Evolutionary conservation across 2,888 invertebrate species (phyloP).

Genomic region (Labia minor): DNA sequence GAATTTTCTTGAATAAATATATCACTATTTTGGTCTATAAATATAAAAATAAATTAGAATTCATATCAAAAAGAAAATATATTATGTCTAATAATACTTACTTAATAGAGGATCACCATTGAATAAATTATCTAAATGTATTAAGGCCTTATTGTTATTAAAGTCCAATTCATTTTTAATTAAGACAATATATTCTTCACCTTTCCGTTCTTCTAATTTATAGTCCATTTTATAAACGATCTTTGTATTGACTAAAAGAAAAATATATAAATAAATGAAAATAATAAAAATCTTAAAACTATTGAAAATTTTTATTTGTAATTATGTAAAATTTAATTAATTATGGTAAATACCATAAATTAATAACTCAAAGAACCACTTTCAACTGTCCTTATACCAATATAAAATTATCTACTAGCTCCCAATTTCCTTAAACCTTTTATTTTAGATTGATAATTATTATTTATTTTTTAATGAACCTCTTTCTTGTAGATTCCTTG

Average conservation of each 20-base stretch:
- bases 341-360: too few species aligned
- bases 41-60: too few species aligned
- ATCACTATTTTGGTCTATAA: slow-evolving; percentile 24
- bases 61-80: too few species aligned
- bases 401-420: too few species aligned
- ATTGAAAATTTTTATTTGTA: too few species aligned
- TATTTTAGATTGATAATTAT: too few species aligned
- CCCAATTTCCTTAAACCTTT: too few species aligned
- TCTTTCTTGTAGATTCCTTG: too few species aligned
- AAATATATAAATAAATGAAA: not conserved
- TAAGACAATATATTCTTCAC: not conserved
- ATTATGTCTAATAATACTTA: not conserved
- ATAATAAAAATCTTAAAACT: not conserved
- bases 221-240: not conserved
- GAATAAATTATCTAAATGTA: not conserved
- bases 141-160: not conserved
- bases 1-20: slow-evolving; percentile 35
- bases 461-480: too few species aligned
- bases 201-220: not conserved
- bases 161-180: not conserved
- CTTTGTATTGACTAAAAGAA: not conserved
- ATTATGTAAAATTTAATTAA: too few species aligned
- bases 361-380: too few species aligned
- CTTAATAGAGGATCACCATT: not conserved
- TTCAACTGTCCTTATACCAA: too few species aligned